phyloP scores from a whole-genome alignment of 2,888 invertebrate species.

The Caenorhabditis sp. region DNA sequence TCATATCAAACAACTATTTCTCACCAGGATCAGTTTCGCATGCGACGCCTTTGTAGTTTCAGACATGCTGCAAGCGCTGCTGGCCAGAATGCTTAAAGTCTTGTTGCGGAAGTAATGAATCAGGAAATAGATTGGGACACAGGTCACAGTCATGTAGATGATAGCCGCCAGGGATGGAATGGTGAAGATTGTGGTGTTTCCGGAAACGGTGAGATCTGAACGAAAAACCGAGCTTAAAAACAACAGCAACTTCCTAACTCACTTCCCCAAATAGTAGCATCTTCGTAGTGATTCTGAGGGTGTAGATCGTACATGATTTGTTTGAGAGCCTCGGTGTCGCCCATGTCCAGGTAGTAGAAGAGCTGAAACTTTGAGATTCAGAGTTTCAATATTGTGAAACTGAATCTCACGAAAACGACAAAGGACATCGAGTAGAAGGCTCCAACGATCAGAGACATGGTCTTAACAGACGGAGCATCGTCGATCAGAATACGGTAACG shows the following conservation, averaged over 20 bases:
- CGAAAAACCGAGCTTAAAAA: not conserved
- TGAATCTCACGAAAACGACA: constrained; percentile 42
- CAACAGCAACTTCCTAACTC: not conserved
- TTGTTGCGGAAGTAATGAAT: constrained; percentile 60
- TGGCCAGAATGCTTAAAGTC: constrained; percentile 58
- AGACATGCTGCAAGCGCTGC: constrained; percentile 56
- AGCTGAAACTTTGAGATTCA: constrained; percentile 25
- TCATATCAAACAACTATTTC: no score
- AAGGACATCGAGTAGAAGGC: constrained; percentile 59
- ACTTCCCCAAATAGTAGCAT: constrained; percentile 59
- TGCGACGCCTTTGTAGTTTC: constrained; percentile 60
- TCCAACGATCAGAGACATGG: constrained; percentile 45
- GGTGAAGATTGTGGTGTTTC: constrained; percentile 56
- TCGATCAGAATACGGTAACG: constrained; percentile 64
- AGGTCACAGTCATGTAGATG: constrained; percentile 66
- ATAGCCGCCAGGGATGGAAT: constrained; percentile 43
- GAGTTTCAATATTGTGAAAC: no score
- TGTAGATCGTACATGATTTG: constrained; percentile 60
- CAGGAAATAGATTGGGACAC: constrained; percentile 62
- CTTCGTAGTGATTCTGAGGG: constrained; percentile 60
- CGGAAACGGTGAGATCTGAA: constrained; percentile 52
- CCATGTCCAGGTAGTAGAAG: constrained; percentile 60
- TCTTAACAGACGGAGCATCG: constrained; percentile 20
- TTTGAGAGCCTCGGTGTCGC: constrained; percentile 50
- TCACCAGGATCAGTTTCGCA: not conserved